Evolutionary conservation across 1,140 invertebrate species (phyloP), one percentile per base, ranked within the genome.

Genomic region (Belonocnema kinseyi): DNA sequence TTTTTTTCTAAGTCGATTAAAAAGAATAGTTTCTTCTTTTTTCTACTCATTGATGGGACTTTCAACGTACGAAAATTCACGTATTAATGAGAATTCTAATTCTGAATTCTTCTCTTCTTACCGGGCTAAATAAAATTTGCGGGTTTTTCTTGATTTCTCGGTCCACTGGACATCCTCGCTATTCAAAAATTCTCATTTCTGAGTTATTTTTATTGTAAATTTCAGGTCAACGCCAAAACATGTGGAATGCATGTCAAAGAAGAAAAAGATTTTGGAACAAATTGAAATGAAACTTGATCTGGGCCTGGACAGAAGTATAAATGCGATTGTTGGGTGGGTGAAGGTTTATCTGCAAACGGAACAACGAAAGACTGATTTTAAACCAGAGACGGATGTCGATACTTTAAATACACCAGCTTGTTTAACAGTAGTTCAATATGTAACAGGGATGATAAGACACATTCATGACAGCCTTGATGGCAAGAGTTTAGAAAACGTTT

Each of bases 321-420:
- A 95, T 77, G 97, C 97, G 0, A 95, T 99, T 26, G 94, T 97
- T 76, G 96, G 96, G 19, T 99, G 98, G 96, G 95, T 99, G 0
- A 97, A 96, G 91, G 92, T 97, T 70, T 96, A 98, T 86, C 92
- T 99, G 2, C 95, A 97, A 89, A 95, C 94, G 6, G 98, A 99
- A 88, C 98, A 99, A 91, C 97, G 97, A 88, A 99, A 99, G 88
- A 96, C 95, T 1, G 98, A 99, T 89, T 99, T 98, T 85, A 98
- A 97, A 87, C 97, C 98, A 0, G 98, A 99, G 90, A 95, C 93
- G 7, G 96, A 97, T 85, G 94, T 95, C 7, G 95, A 96, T 84
- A 96, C 95, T 1, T 89, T 97, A 33, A 94, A 94, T 10, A 96
- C 96, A 40, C 90, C 94, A 5, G 97, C 98, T 1, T 99, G 98